Evolutionary conservation across 2,113 vertebrate species (phyloP), one percentile per base, ranked within the genome.

Genomic region (Odontophorus gujanensis): DNA sequence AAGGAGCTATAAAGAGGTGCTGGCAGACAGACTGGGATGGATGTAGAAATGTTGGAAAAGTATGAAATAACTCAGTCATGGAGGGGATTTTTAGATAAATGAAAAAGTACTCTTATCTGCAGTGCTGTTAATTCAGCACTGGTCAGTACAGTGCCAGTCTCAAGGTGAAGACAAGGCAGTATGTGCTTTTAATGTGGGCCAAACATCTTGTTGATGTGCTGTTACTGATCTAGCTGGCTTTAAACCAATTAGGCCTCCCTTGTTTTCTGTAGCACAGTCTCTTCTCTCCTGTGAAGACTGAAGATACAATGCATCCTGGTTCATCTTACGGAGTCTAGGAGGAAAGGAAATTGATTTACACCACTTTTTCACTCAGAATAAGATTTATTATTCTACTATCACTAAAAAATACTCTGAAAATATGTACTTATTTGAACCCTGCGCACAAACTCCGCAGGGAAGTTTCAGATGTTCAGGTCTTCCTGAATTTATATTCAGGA

Each of bases 261-360:
- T 66, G n/a, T 20, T 85, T 84, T 75, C 62, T 3, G 4, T 20
- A 87, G 53, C 19, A 59, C 16, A 36, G 2, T 17, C 13, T 82
- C 16, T 36, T 18, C 77, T 63, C 22, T 45, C 0, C 11, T 36
- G 26, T 9, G 43, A 51, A 80, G 26, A 63, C 5, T 3, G 40
- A 71, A 20, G 34, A 4, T 73, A 6, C 3, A 3, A 1, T 8
- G 2, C 15, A 48, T 26, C 20, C 30, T 8, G 42, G 0, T 63
- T 91, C 34, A 11, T 22, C 63, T 91, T 84, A 30, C 13, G 28
- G 26, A 57, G 9, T 43, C 22, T 8, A 32, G 0, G 0, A 53
- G 25, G 34, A 65, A 77, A 77, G 34, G 12, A 9, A 83, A 74
- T 75, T 48, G 3, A 13, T 77, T 92, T 88, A 86, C 24, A 53